Evolutionary conservation across 2,888 invertebrate species (phyloP).

Genomic region (Endomychus coccineus): DNA sequence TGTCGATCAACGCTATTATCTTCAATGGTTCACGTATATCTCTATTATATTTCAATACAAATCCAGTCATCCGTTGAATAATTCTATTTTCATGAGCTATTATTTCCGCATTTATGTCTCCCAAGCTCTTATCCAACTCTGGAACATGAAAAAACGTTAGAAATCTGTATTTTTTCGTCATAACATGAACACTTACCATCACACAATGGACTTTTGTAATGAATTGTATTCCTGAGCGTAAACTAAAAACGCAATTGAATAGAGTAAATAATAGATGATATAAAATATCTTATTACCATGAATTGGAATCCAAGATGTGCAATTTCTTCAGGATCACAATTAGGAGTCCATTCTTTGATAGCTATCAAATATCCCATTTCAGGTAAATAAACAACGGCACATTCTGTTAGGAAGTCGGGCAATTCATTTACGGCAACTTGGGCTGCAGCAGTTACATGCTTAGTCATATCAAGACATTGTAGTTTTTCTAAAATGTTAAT

Average conservation of each 20-base stretch:
- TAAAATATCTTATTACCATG: slow-evolving; percentile 47
- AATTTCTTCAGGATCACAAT: slow-evolving; percentile 50
- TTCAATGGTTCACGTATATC: slow-evolving; percentile 37
- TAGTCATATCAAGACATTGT: slow-evolving; percentile 60
- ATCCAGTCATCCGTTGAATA: slow-evolving; percentile 45
- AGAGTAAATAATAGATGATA: too few relatives aligned
- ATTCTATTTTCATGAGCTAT: slow-evolving; percentile 73
- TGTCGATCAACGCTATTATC: slow-evolving; percentile 36
- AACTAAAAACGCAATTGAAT: too few relatives aligned
- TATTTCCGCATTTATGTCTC: slow-evolving; percentile 73
- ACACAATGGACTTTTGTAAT: slow-evolving; percentile 42
- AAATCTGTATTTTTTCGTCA: slow-evolving; percentile 2
- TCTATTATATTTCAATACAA: slow-evolving; percentile 35
- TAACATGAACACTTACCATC: slow-evolving; percentile 33
- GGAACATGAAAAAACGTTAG: slow-evolving; percentile 16
- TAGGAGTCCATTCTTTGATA: slow-evolving; percentile 58
- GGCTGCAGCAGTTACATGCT: slow-evolving; percentile 65
- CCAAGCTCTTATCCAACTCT: slow-evolving; percentile 70
- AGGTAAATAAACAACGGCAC: slow-evolving; percentile 63
- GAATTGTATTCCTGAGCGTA: slow-evolving; percentile 33
- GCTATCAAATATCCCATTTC: slow-evolving; percentile 74
- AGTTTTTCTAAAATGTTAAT: slow-evolving; percentile 53
- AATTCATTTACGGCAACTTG: slow-evolving; percentile 60
- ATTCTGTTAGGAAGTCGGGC: slow-evolving; percentile 58
- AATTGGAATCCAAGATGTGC: slow-evolving; percentile 62